phyloP scores from a whole-genome alignment of 2,888 invertebrate species.

The Drosophila acutilabella region DNA sequence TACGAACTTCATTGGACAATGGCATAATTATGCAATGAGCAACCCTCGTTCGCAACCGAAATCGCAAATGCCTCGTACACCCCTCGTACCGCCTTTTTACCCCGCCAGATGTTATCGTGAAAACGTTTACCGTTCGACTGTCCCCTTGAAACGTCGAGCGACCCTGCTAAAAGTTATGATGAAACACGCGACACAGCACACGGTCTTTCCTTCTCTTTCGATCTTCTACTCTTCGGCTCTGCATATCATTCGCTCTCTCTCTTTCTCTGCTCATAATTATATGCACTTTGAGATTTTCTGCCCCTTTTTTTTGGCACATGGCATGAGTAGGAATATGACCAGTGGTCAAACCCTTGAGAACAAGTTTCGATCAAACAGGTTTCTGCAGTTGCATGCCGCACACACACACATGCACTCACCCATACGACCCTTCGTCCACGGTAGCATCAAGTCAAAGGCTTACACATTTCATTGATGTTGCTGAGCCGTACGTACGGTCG shows the following conservation, averaged over 20 bases:
- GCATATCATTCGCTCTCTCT: background rate
- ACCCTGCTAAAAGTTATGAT: conserved; percentile 47
- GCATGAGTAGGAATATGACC: conserved; percentile 45
- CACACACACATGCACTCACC: conserved; percentile 1
- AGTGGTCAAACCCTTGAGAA: conserved; percentile 69
- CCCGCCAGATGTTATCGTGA: conserved; percentile 77
- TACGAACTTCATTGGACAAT: conserved; percentile 76
- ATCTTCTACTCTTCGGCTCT: background rate
- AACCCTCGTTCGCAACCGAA: conserved; percentile 55
- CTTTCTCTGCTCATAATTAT: conserved; percentile 8
- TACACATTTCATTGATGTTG: conserved; percentile 75
- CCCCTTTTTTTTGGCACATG: conserved; percentile 60
- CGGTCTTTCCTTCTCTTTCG: background rate
- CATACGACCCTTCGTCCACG: conserved; percentile 46
- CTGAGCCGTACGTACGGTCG: conserved; percentile 57
- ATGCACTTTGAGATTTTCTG: conserved; percentile 62
- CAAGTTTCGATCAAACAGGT: conserved; percentile 74
- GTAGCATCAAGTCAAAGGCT: conserved; percentile 76
- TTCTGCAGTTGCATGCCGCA: conserved; percentile 55
- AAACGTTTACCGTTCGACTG: conserved; percentile 74
- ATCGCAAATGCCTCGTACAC: conserved; percentile 42
- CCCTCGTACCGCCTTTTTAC: conserved; percentile 21
- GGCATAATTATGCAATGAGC: conserved; percentile 77
- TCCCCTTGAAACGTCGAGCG: conserved; percentile 1
- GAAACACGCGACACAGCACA: conserved; percentile 72